These are phyloP conservation scores for Apis florea DNA, from an alignment of 1,140 invertebrate species.

Conservation along the genomic window DNA sequence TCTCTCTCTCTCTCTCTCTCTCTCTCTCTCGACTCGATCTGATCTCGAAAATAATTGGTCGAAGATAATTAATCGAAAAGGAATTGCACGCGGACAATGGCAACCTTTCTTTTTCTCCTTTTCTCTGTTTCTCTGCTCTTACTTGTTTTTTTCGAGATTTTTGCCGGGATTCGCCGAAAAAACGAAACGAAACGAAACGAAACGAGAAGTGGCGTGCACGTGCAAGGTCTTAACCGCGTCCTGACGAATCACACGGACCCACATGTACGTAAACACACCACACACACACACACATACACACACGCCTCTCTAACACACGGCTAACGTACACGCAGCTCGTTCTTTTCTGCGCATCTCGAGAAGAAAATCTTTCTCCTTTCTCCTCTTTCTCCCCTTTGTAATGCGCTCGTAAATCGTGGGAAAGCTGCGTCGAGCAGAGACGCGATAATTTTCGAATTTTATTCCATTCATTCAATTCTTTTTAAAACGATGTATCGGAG, in stretches of 20 bases:
- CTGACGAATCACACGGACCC: conserved; percentile 40
- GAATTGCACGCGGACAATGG: neutral
- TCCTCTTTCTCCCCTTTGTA: no score
- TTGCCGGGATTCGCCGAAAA: neutral
- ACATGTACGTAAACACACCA: conserved; percentile 25
- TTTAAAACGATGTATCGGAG: no score
- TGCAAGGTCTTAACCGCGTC: conserved; percentile 63
- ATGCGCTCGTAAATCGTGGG: no score
- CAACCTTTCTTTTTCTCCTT: conserved; percentile 6
- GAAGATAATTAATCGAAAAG: neutral
- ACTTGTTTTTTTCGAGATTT: neutral
- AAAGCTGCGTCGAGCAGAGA: no score
- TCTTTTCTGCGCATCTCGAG: no score
- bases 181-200: no score
- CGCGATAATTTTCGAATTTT: neutral
- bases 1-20: no score
- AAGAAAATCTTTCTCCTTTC: no score
- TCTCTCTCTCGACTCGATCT: neutral
- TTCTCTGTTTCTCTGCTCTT: neutral
- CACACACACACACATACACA: neutral
- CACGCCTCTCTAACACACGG: neutral
- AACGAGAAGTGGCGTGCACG: conserved; percentile 20
- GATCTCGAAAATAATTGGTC: neutral
- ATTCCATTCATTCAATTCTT: no score
- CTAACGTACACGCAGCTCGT: no score